Conservation (phyloP, 1,140 invertebrate genomes). For the Pseudomyrmex gracilis region DNA sequence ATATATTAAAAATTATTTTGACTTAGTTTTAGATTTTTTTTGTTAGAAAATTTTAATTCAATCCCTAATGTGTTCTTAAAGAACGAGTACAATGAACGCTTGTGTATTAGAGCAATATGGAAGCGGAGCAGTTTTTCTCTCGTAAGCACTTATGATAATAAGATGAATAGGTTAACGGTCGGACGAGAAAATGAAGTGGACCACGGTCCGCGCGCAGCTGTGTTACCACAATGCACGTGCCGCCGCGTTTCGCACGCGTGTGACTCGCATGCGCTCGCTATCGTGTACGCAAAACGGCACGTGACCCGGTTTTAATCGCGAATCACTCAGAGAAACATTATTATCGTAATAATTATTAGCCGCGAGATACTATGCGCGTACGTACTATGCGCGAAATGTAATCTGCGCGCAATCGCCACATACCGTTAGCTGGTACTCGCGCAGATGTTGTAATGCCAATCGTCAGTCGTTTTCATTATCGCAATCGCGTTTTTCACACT, state of each 20-base stretch:
- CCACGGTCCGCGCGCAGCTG: constrained; percentile 60
- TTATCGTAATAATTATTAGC: constrained; percentile 12
- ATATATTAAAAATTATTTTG: too few relatives aligned
- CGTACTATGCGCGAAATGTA: constrained; percentile 24
- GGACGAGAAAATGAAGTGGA: constrained; percentile 59
- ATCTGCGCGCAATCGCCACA: constrained; percentile 11
- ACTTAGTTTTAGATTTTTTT: too few relatives aligned
- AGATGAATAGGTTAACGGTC: constrained; percentile 50
- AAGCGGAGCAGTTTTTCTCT: constrained; percentile 16
- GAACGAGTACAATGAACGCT: neutral
- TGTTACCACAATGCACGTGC: constrained; percentile 63
- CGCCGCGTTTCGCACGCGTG: constrained; percentile 24
- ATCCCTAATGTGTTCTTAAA: too few relatives aligned
- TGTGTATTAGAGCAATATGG: constrained; percentile 11
- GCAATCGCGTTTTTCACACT: neutral
- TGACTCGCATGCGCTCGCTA: neutral
- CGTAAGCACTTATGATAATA: constrained; percentile 55
- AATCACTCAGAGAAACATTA: constrained; percentile 11
- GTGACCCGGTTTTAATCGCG: constrained; percentile 40
- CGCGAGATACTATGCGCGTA: constrained; percentile 28
- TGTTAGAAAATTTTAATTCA: too few relatives aligned
- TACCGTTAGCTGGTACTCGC: constrained; percentile 36
- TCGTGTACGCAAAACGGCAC: constrained; percentile 51
- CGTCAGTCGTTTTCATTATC: constrained; percentile 26
- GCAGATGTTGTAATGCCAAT: constrained; percentile 33